Percentiles rank a stretch among this genome's conserved stretches.
Conservation (phyloP, 2,888 invertebrate species). For the Metellina segmentata region DNA sequence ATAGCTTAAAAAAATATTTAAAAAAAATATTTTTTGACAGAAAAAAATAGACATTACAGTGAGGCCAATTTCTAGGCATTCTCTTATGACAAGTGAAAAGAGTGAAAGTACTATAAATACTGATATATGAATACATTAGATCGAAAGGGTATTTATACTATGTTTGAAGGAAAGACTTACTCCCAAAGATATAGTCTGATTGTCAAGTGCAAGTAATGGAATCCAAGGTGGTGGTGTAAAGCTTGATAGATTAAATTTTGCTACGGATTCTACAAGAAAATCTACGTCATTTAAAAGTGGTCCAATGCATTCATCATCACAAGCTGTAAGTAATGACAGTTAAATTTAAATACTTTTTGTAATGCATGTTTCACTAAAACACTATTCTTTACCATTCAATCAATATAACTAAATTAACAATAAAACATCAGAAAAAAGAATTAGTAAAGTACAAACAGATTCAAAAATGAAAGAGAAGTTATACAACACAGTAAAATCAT, state of each 20-base stretch:
- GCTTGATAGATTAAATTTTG: slow-evolving; percentile 82
- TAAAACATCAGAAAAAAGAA: no score
- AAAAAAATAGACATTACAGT: background rate
- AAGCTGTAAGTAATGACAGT: slow-evolving; percentile 84
- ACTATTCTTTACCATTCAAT: no score
- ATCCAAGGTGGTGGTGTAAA: slow-evolving; percentile 90
- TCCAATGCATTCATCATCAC: slow-evolving; percentile 91
- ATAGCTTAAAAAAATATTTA: background rate
- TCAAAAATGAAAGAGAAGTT: no score
- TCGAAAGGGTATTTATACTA: background rate
- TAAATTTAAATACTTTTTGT: no score
- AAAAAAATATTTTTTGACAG: background rate
- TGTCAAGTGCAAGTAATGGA: slow-evolving; percentile 82
- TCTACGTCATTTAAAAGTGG: slow-evolving; percentile 88
- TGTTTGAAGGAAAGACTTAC: slow-evolving; percentile 10
- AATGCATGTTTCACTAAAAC: no score
- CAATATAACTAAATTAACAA: no score
- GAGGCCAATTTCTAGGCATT: no score
- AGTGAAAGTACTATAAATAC: background rate
- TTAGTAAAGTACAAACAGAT: no score
- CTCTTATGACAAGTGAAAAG: background rate
- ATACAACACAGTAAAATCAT: no score
- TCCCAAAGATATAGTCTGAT: slow-evolving; percentile 56
- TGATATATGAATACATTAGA: background rate
- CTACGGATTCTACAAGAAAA: slow-evolving; percentile 78